These are phyloP conservation scores for Cephus spinipes DNA, from an alignment of 2,888 invertebrate genomes.

Conservation along the genomic window DNA sequence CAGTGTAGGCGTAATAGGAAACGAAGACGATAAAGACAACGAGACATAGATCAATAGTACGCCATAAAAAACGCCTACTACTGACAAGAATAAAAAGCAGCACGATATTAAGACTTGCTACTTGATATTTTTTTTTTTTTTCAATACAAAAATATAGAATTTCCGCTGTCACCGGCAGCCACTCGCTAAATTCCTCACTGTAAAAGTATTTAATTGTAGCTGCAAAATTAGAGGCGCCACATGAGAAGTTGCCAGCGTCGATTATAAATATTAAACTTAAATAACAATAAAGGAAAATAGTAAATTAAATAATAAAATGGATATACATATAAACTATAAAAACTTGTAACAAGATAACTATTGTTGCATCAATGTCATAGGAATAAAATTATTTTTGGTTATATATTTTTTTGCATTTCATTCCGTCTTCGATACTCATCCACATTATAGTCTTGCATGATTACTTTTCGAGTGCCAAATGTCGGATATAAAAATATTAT, in stretches of 20 bases:
- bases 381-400: background rate
- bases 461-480: conserved; percentile 9
- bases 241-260: background rate
- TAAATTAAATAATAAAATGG: conserved; percentile 34
- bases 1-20: background rate
- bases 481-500: conserved; percentile 20
- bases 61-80: background rate
- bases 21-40: conserved; percentile 19
- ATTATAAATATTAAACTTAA: background rate
- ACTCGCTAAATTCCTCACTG: background rate
- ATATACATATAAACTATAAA: conserved; percentile 39
- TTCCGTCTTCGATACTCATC: background rate
- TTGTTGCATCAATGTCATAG: background rate
- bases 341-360: conserved; percentile 25
- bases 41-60: conserved; percentile 23
- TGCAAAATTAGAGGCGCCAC: background rate
- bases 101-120: background rate
- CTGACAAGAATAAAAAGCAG: background rate
- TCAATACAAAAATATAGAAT: background rate
- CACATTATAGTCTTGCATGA: background rate
- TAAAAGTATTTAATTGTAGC: background rate
- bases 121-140: background rate
- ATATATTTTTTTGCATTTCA: background rate
- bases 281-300: conserved; percentile 34
- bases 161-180: background rate